A percentile compares a stretch with the other conserved stretches of the same genome.
These are phyloP conservation scores for Drosophila borborema DNA, from an alignment of 2,888 invertebrate species.

Conservation along the genomic window DNA sequence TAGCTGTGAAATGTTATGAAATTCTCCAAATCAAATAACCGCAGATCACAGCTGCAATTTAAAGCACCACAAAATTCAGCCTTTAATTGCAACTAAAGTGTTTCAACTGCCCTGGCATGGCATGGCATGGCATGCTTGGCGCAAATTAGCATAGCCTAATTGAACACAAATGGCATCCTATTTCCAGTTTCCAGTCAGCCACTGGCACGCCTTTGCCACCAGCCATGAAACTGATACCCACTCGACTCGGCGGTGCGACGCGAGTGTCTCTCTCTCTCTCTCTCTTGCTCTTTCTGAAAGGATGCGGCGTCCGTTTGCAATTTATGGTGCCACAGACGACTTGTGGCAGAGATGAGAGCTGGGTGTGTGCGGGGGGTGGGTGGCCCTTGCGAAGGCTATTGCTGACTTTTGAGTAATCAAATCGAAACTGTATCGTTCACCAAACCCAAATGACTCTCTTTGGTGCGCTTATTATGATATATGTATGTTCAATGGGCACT, in stretches of 20 bases:
- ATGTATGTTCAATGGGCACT: constrained; percentile 56
- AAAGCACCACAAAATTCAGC: background rate
- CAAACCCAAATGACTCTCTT: constrained; percentile 73
- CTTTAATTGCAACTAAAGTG: constrained; percentile 34
- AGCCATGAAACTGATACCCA: constrained; percentile 68
- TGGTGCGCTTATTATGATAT: constrained; percentile 77
- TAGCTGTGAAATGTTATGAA: constrained; percentile 59
- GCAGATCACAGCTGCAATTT: constrained; percentile 13
- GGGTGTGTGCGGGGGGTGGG: background rate
- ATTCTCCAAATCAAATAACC: constrained; percentile 51
- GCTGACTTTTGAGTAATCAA: constrained; percentile 63
- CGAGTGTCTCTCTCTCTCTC: constrained; percentile 1
- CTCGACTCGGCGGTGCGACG: constrained; percentile 28
- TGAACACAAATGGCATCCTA: constrained; percentile 82
- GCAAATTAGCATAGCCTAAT: constrained; percentile 80
- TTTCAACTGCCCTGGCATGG: constrained; percentile 2
- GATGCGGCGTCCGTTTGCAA: constrained; percentile 70
- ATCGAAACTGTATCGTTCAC: constrained; percentile 64
- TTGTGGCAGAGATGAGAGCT: constrained; percentile 15
- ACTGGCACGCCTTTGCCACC: constrained; percentile 47
- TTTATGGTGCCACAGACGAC: constrained; percentile 73
- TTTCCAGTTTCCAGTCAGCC: constrained; percentile 69
- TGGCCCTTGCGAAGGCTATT: constrained; percentile 15
- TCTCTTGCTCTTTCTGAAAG: constrained; percentile 8
- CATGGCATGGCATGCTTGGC: constrained; percentile 40